phyloP scores from a whole-genome alignment of 2,797 vertebrate species.

The Vultur gryphus region DNA sequence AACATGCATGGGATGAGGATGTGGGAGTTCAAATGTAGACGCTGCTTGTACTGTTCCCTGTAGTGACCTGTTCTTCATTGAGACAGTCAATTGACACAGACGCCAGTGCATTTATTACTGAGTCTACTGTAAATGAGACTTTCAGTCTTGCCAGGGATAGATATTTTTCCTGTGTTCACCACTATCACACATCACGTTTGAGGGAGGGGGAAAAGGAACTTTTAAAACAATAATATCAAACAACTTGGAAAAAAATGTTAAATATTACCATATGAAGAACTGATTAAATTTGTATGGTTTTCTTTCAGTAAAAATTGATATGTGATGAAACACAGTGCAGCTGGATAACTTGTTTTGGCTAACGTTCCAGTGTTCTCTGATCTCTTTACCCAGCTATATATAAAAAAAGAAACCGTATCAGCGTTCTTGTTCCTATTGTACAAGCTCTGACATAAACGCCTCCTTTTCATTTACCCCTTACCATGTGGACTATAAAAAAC shows the following conservation, averaged over 20 bases:
- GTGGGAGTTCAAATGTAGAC: slow-evolving; percentile 27
- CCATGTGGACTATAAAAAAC: not conserved
- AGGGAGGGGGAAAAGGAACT: slow-evolving; percentile 34
- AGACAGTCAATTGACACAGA: slow-evolving; percentile 70
- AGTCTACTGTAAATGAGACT: slow-evolving; percentile 75
- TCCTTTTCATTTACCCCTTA: not conserved
- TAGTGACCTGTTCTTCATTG: slow-evolving; percentile 73
- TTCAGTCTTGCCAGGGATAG: slow-evolving; percentile 65
- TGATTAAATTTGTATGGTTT: slow-evolving; percentile 81
- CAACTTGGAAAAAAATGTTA: slow-evolving; percentile 75
- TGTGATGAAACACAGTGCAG: slow-evolving; percentile 72
- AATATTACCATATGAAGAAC: slow-evolving; percentile 79
- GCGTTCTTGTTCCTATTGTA: not conserved
- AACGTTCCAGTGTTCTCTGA: slow-evolving; percentile 51
- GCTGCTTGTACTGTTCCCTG: slow-evolving; percentile 8
- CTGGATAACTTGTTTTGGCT: slow-evolving; percentile 66
- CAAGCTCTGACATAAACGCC: not conserved
- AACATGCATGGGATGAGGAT: slow-evolving; percentile 1
- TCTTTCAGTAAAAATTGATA: slow-evolving; percentile 78
- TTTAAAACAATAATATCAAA: slow-evolving; percentile 80
- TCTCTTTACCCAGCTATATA: slow-evolving; percentile 20
- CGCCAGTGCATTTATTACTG: slow-evolving; percentile 72
- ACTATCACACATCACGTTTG: slow-evolving; percentile 69
- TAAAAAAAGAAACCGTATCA: slow-evolving; percentile 7
- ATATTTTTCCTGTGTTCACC: slow-evolving; percentile 68